Evolutionary conservation across 2,888 invertebrate species (phyloP), one percentile per base, ranked within the genome.

Genomic region (Ochropleura leucogaster): DNA sequence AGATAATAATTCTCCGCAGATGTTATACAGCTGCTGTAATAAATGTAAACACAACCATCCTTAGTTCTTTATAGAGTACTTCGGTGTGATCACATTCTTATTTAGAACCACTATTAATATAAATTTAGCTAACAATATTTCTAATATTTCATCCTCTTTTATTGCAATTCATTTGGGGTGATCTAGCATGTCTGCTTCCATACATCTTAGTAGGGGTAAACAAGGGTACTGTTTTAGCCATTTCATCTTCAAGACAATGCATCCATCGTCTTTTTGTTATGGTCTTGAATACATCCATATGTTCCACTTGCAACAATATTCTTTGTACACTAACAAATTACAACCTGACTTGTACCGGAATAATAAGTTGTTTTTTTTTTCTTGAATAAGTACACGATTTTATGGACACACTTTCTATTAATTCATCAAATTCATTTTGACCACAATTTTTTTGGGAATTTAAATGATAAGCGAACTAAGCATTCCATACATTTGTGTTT

Each of bases 11-110:
- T 84, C 76, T 80, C 47, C 77, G 84, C 90, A 89, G 89, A 88
- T 90, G 89, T 85, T 81, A 75, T 77, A 82, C 88, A 88, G 88
- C 87, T 88, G 88, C 77, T 62, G 40, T 68, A 65, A 79, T 70
- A 64, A 77, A 83, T 75, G 80, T 83, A 75, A 80, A 86, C 74
- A 81, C 55, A 79, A 62, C 77, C 79, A 74, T 72, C 69, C 49
- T 55, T 64, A 68, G 59, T 69, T 79, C n/a, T 79, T 63, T 69
- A 55, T 46, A 67, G 20, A 30, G 44, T 59, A 40, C 9, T 59
- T 20, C 47, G 55, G 59, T 71, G 12, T 70, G 62, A 70, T 64
- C 72, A 74, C 46, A 72, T 67, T 72, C 47, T 30, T 64, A 67
- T 47, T 67, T 60, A 84, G 30, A 73, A 53, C 20, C 18, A 20